Base-by-base conservation (phyloP, 2,797 vertebrate species). In the Gadopsis marmoratus region DNA sequence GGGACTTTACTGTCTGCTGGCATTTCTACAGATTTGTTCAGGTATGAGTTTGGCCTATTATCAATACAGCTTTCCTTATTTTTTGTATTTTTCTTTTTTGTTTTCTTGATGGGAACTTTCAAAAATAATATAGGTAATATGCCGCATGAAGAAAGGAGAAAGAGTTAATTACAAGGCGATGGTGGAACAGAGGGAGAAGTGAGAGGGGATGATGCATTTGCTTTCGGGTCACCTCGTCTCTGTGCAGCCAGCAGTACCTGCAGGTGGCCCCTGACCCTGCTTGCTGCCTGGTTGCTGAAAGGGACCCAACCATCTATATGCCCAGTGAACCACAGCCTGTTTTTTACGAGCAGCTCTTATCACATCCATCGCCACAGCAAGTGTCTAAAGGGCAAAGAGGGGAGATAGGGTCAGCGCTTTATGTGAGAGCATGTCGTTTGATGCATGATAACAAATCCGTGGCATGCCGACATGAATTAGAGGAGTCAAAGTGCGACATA, bases 11-110 rank as follows among this genome's bases (percentile, higher is more conserved):
- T 81, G 86, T 76, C 83, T 95, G 43, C 84, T 94, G 87, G 91
- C 91, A 81, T 84, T 92, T 83, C 87, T 95, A 31, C 91, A 92
- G 39, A 81, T 92, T 82, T 94, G 86, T 86, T 88, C 95, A 95
- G 95, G 95, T 96, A 95, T 74, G 85, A 74, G 10, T 53, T 41
- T 26, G 26, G 4, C 12, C 79, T 11, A 11, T 70, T 59, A 11
- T 1, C 9, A 1, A 23, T 53, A 29, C 3, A 29, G 11, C 21
- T 51, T 50, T 53, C 1, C 4, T 61, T 48, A 2, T 71, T 4
- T 21, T 26, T 26, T 26, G 26, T 26, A 26, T 26, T 26, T 26
- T 26, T 26, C 1, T 26, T 26, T 31, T 45, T n/a, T 3, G 7
- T 48, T 69, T 14, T 37, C 1, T 4, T 21, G 16, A 35, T 51